phyloP scores from a whole-genome alignment of 2,797 vertebrate species.

The Furcifer pardalis region DNA sequence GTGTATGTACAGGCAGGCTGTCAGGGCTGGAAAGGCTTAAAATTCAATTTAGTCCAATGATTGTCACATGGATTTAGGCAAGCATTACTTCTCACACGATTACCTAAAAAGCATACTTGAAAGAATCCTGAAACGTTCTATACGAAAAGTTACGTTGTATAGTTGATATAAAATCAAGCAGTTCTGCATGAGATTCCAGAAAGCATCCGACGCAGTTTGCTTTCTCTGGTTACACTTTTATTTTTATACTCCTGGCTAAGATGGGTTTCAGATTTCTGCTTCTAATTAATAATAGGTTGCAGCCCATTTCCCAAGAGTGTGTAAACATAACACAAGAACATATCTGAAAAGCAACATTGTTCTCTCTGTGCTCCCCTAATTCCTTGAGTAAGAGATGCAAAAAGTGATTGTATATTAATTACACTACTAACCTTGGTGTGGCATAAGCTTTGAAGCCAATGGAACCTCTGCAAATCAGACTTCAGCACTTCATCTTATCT shows the following conservation, averaged over 20 bases:
- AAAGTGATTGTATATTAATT: background rate
- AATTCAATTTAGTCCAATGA: background rate
- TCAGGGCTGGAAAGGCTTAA: background rate
- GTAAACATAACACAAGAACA: background rate
- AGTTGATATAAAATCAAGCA: background rate
- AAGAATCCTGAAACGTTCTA: background rate
- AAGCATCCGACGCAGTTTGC: background rate
- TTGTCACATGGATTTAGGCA: background rate
- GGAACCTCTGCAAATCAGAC: background rate
- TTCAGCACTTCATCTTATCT: background rate
- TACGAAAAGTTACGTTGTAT: background rate
- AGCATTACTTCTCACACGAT: background rate
- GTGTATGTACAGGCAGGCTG: background rate
- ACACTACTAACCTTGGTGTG: background rate
- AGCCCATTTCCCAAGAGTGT: background rate
- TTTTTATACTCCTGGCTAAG: background rate
- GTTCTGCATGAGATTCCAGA: background rate
- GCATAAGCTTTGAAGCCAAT: background rate
- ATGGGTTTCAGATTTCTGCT: constrained; percentile 6
- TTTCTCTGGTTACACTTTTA: background rate
- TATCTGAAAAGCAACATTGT: background rate
- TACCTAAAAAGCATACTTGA: background rate
- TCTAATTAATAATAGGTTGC: background rate
- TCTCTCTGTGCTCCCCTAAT: background rate
- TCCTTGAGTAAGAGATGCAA: background rate